Conservation (phyloP, 2,113 vertebrate genomes). For the Potamarius usumacintae region DNA sequence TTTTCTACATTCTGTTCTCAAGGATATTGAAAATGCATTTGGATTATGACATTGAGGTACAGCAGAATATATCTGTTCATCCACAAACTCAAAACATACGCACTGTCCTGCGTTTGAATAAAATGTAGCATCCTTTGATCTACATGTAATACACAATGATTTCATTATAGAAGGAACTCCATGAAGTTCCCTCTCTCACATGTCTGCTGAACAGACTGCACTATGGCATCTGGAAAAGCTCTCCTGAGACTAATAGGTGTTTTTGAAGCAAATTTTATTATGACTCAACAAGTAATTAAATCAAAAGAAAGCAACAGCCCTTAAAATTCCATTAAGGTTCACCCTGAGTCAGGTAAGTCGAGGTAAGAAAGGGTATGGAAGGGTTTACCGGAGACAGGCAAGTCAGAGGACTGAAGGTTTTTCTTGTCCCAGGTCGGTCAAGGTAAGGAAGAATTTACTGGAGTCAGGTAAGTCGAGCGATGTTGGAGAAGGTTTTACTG, state of each 20-base stretch:
- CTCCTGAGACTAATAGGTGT: constrained; percentile 35
- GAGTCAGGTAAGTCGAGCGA: neutral
- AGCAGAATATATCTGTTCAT: constrained; percentile 57
- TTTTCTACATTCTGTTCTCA: constrained; percentile 15
- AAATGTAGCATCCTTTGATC: constrained; percentile 60
- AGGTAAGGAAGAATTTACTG: neutral
- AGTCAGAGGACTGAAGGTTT: neutral
- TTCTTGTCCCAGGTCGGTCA: neutral
- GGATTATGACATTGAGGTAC: constrained; percentile 61
- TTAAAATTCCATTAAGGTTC: constrained; percentile 7
- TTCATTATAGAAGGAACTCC: constrained; percentile 62
- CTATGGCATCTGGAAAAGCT: constrained; percentile 51
- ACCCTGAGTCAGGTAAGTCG: constrained; percentile 18
- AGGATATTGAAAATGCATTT: constrained; percentile 54
- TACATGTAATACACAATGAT: constrained; percentile 65
- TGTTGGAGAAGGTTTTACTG: no score
- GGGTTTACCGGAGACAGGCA: neutral
- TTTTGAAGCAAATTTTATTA: constrained; percentile 31
- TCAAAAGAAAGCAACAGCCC: neutral
- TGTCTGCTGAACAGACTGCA: constrained; percentile 26
- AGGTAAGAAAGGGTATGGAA: neutral
- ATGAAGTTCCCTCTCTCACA: constrained; percentile 38
- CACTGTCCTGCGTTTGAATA: constrained; percentile 56
- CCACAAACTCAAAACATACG: constrained; percentile 64
- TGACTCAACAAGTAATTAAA: constrained; percentile 25